These are phyloP conservation scores for Acanthochromis polyacanthus DNA, from an alignment of 2,113 vertebrate species.

Conservation along the genomic window DNA sequence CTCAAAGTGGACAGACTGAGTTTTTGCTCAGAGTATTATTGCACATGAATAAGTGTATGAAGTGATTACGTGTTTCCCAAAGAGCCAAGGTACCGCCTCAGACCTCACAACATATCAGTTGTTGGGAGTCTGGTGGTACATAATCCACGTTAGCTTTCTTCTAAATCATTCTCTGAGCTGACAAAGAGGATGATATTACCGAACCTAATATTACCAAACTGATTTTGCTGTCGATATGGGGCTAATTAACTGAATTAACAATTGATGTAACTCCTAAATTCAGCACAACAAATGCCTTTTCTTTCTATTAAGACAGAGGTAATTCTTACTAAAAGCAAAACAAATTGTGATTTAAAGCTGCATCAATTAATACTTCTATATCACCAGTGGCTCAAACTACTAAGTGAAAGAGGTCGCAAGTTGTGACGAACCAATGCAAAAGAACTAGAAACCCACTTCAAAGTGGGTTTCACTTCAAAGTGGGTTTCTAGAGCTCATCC, in stretches of 20 bases:
- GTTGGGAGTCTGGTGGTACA: constrained; percentile 9
- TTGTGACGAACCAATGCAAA: no score
- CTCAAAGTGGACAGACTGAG: constrained; percentile 15
- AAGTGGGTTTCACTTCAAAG: no score
- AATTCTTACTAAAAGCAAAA: neutral
- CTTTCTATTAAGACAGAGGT: neutral
- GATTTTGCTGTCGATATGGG: constrained; percentile 13
- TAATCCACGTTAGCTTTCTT: constrained; percentile 32
- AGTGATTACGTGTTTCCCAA: constrained; percentile 24
- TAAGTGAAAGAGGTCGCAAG: no score
- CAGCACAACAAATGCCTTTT: constrained; percentile 9
- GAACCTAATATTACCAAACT: constrained; percentile 36
- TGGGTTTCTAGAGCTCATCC: no score
- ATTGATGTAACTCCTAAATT: constrained; percentile 4
- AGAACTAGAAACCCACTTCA: no score
- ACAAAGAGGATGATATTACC: constrained; percentile 14
- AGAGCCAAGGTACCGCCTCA: neutral
- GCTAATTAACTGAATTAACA: constrained; percentile 26
- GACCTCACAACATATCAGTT: constrained; percentile 28
- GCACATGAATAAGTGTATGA: constrained; percentile 33
- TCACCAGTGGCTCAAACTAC: no score
- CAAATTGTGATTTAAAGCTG: no score
- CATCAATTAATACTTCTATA: no score
- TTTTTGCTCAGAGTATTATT: constrained; percentile 21
- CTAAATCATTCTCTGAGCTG: constrained; percentile 16